phyloP scores from a whole-genome alignment of 2,888 invertebrate species.

The Eurytoma adleriae region DNA sequence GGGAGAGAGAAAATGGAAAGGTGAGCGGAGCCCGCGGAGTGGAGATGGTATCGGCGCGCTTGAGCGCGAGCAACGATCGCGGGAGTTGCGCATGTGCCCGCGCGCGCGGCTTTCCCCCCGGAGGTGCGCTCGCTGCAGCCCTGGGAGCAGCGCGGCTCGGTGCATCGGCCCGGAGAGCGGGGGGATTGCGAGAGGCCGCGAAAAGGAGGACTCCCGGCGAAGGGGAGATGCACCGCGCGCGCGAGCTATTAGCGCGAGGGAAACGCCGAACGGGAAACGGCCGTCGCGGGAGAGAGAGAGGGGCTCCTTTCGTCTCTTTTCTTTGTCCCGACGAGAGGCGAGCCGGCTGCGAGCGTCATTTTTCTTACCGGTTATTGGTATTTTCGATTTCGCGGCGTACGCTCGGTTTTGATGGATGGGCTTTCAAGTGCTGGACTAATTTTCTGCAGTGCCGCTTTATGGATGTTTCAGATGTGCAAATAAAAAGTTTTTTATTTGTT shows the following conservation, averaged over 20 bases:
- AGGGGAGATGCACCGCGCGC: neutral
- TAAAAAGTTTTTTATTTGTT: too few relatives aligned
- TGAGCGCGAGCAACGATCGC: constrained; percentile 39
- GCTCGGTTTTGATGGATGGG: too few relatives aligned
- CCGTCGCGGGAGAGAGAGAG: too few relatives aligned
- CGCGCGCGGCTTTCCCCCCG: neutral
- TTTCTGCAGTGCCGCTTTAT: too few relatives aligned
- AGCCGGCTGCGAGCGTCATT: neutral
- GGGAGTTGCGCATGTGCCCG: constrained; percentile 34
- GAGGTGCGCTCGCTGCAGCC: too few relatives aligned
- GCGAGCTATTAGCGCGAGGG: neutral
- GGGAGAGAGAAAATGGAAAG: neutral
- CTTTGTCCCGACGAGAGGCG: neutral
- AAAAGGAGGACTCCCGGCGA: neutral
- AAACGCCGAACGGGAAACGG: neutral
- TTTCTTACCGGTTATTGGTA: too few relatives aligned
- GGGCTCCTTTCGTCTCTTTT: too few relatives aligned
- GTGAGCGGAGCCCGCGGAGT: neutral
- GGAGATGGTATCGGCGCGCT: constrained; percentile 2
- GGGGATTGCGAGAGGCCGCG: neutral
- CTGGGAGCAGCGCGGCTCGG: too few relatives aligned
- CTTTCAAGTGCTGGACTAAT: too few relatives aligned
- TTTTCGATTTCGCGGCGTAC: too few relatives aligned
- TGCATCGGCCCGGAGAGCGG: too few relatives aligned
- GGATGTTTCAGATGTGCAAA: too few relatives aligned